Evolutionary conservation across 2,888 invertebrate species (phyloP), one percentile per base, ranked within the genome.

Genomic region (Lacanobia oleracea): DNA sequence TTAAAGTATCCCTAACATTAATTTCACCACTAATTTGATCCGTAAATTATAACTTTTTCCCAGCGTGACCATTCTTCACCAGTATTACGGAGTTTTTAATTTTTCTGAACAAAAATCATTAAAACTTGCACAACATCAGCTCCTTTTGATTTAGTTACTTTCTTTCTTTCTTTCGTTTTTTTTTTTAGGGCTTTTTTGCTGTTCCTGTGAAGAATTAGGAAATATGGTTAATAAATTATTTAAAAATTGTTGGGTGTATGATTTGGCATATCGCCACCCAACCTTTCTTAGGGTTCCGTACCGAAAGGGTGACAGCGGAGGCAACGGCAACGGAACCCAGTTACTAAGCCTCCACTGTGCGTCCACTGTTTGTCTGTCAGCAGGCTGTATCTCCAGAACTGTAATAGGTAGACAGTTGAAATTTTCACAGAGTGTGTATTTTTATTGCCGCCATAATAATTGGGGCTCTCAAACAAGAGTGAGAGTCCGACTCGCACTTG

Each of bases 91-190:
- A 72, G 69, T 59, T 48, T 67, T 67, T 40, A 72, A 77, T 77
- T 83, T 80, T 77, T 77, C 72, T 57, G 67, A 77, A 81, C 74
- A 83, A 82, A 80, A 83, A 77, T 80, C 83, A 82, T 82, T 83
- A 80, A 75, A 82, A 82, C 71, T 82, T 80, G 27, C 54, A 83
- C 59, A 60, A 70, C 71, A 65, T 77, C 69, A 69, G 68, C 56
- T 56, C 61, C 33, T 50, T 27, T 48, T 66, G 51, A 70, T 79
- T 79, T 59, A 78, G 43, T 62, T 27, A 51, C 59, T 54, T 77
- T 45, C 16, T 43, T 48, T 51, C 18, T 43, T 63, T 56, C 6
- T 14, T 61, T 56, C n/a, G 33, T 12, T 45, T 56, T 16, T n/a
- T 37, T 57, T 21, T 61, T 0, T 12, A 10, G 0, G 14, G 3